Evolutionary conservation across 2,113 vertebrate species (phyloP).

Genomic region (Gorsachius goisagi): DNA sequence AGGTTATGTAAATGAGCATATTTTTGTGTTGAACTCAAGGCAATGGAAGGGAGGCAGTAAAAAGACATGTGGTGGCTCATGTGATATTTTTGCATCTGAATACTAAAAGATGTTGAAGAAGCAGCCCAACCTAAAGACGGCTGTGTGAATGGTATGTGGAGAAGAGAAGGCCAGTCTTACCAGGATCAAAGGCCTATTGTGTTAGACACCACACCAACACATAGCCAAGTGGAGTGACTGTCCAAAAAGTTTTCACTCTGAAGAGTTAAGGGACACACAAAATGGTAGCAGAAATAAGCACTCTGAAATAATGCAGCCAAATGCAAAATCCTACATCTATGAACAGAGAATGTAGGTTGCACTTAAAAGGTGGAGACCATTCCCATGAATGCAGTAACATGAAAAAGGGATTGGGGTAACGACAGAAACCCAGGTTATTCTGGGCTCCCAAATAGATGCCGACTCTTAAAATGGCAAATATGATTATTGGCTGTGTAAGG

Average conservation of each 20-base stretch:
- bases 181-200: background rate
- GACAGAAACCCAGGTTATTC: background rate
- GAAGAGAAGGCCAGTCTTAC: background rate
- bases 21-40: slow-evolving; percentile 16
- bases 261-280: background rate
- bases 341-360: background rate
- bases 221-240: background rate
- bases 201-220: background rate
- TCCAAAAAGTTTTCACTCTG: background rate
- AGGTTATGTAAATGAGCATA: slow-evolving; percentile 23
- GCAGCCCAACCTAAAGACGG: background rate
- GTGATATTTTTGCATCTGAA: background rate
- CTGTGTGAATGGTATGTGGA: background rate
- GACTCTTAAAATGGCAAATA: background rate
- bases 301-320: background rate
- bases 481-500: background rate
- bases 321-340: background rate
- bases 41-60: slow-evolving; percentile 1
- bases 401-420: background rate
- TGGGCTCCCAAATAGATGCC: background rate
- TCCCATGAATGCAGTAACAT: background rate
- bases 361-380: background rate
- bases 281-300: background rate
- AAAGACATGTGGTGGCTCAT: background rate
- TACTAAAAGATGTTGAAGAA: background rate